Conservation (phyloP, 2,888 invertebrate species). For the Tetramorium bicarinatum region DNA sequence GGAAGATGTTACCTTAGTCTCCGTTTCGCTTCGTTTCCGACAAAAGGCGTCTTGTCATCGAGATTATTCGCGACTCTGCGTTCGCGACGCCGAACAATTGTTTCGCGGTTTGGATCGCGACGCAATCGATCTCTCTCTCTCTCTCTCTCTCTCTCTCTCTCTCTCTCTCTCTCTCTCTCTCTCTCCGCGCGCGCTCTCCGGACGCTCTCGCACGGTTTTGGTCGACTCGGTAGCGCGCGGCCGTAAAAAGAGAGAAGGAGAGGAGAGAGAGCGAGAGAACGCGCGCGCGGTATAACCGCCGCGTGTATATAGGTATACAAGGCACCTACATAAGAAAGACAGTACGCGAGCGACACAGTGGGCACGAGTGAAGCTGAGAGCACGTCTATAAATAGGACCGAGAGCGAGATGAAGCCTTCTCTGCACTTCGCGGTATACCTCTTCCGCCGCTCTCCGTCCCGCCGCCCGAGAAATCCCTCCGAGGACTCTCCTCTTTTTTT, state of each 20-base stretch:
- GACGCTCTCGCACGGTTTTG: conserved; percentile 66
- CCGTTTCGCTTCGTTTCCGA: neutral
- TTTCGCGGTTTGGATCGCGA: conserved; percentile 51
- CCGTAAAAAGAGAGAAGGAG: conserved; percentile 44
- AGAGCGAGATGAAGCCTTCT: conserved; percentile 84
- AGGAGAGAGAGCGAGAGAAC: conserved; percentile 28
- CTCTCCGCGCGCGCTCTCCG: conserved; percentile 27
- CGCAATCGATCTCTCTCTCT: conserved; percentile 66
- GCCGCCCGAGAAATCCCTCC: conserved; percentile 46
- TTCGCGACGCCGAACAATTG: neutral
- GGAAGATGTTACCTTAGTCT: neutral
- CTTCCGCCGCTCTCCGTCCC: conserved; percentile 58
- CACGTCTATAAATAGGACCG: conserved; percentile 85
- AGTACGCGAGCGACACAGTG: conserved; percentile 81
- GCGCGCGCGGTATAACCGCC: conserved; percentile 67
- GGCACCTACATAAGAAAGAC: conserved; percentile 79
- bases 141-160: conserved; percentile 52
- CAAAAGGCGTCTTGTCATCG: neutral
- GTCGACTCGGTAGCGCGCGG: conserved; percentile 64
- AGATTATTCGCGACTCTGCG: conserved; percentile 27
- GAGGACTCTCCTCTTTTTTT: conserved; percentile 18
- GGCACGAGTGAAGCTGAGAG: conserved; percentile 85
- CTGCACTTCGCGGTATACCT: conserved; percentile 80
- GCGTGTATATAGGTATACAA: conserved; percentile 61
- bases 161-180: too few relatives aligned